A percentile compares a stretch with the other conserved stretches of the same genome.
These are phyloP conservation scores for Caracal caracal DNA, from an alignment of 2,113 vertebrate species.

Conservation along the genomic window DNA sequence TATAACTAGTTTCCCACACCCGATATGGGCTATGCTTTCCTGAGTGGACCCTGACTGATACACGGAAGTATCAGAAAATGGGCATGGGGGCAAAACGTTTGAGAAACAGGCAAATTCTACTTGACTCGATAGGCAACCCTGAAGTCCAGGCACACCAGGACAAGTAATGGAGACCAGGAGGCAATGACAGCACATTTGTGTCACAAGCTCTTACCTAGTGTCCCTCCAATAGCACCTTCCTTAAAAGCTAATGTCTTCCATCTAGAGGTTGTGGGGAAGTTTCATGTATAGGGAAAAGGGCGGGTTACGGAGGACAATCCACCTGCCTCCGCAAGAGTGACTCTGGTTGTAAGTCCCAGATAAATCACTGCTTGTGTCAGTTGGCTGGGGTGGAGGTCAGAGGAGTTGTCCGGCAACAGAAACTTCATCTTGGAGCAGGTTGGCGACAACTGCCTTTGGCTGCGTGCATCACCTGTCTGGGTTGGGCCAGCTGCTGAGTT, in stretches of 20 bases:
- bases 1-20: background rate
- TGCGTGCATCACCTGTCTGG: background rate
- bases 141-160: background rate
- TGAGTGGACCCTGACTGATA: background rate
- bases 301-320: background rate
- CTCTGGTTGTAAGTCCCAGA: background rate
- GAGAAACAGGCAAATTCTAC: background rate
- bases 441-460: background rate
- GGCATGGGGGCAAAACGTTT: background rate
- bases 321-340: background rate
- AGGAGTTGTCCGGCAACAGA: background rate
- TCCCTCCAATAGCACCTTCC: background rate
- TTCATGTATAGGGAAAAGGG: background rate
- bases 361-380: background rate
- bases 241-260: background rate
- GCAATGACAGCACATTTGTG: rapidly evolving
- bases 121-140: background rate
- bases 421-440: background rate
- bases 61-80: background rate
- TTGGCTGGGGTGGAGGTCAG: background rate
- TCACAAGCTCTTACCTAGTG: background rate
- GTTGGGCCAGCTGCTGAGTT: background rate
- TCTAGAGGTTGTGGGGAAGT: background rate
- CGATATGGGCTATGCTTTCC: background rate
- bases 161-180: background rate